phyloP scores from a whole-genome alignment of 2,797 vertebrate species.

The Enteromius radiatus region DNA sequence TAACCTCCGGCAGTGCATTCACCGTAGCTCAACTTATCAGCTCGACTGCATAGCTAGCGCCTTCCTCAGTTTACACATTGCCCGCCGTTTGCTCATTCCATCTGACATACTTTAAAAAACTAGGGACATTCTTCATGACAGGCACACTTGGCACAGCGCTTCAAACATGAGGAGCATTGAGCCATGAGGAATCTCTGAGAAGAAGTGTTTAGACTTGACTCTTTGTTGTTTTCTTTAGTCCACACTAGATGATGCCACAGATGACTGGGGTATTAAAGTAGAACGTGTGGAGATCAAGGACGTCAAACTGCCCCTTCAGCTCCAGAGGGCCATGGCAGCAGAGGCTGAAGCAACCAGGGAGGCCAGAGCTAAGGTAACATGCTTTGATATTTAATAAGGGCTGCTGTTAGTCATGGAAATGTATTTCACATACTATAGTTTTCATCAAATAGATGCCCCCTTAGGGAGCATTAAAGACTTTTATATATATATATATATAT shows the following conservation, averaged over 20 bases:
- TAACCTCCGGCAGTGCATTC: not conserved
- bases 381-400: not conserved
- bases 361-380: slow-evolving; percentile 91
- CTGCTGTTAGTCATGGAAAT: not conserved
- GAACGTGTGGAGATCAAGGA: slow-evolving; percentile 99
- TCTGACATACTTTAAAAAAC: slow-evolving; percentile 22
- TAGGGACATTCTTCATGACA: slow-evolving; percentile 10
- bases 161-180: not conserved
- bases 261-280: slow-evolving; percentile 97
- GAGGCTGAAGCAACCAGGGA: slow-evolving; percentile 93
- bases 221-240: slow-evolving; percentile 67
- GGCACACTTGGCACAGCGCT: not conserved
- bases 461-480: not conserved
- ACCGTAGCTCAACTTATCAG: not conserved
- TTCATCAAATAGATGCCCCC: not conserved
- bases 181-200: not conserved
- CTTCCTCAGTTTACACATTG: not conserved
- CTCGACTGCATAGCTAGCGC: not conserved
- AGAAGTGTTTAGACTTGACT: not conserved
- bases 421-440: not conserved
- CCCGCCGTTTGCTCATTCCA: not conserved
- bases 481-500: not conserved
- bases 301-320: slow-evolving; percentile 91
- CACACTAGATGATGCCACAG: slow-evolving; percentile 90
- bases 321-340: slow-evolving; percentile 97